phyloP scores from a whole-genome alignment of 1,140 invertebrate species.

The Scaptomyza montana region DNA sequence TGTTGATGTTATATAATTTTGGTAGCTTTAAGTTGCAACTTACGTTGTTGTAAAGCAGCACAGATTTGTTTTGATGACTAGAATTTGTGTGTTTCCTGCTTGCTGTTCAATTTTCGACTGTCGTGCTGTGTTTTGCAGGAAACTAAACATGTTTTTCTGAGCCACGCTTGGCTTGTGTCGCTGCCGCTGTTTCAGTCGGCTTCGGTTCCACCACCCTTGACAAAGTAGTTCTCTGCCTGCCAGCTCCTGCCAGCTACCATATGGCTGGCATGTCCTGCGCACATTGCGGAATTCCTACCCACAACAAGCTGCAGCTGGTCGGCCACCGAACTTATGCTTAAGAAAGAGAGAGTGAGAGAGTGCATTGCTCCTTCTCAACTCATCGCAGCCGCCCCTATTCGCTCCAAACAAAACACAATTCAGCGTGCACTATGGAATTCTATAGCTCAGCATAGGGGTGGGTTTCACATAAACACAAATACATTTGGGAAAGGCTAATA shows the following conservation, averaged over 20 bases:
- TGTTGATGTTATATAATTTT: too few relatives aligned
- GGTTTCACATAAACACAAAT: conserved; percentile 1
- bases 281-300: conserved; percentile 77
- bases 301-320: conserved; percentile 45
- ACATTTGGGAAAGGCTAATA: conserved; percentile 12
- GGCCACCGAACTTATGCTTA: not conserved
- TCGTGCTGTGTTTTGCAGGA: conserved; percentile 35
- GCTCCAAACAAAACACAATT: conserved; percentile 16
- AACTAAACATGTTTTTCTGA: conserved; percentile 44
- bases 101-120: conserved; percentile 56
- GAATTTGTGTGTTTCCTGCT: conserved; percentile 55
- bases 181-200: conserved; percentile 26
- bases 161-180: conserved; percentile 55
- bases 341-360: conserved; percentile 1
- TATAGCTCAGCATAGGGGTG: conserved; percentile 31
- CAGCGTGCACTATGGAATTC: conserved; percentile 31
- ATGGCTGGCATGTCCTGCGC: conserved; percentile 68
- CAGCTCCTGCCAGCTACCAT: conserved; percentile 42
- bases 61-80: conserved; percentile 58
- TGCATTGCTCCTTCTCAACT: conserved; percentile 4
- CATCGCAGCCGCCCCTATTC: conserved; percentile 20
- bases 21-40: not conserved
- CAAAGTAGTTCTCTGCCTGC: not conserved
- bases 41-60: conserved; percentile 18
- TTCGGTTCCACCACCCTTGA: conserved; percentile 52